A percentile compares a stretch with the other conserved stretches of the same genome.
These are phyloP conservation scores for Zaprionus capensis DNA, from an alignment of 1,140 invertebrate genomes.

Conservation along the genomic window DNA sequence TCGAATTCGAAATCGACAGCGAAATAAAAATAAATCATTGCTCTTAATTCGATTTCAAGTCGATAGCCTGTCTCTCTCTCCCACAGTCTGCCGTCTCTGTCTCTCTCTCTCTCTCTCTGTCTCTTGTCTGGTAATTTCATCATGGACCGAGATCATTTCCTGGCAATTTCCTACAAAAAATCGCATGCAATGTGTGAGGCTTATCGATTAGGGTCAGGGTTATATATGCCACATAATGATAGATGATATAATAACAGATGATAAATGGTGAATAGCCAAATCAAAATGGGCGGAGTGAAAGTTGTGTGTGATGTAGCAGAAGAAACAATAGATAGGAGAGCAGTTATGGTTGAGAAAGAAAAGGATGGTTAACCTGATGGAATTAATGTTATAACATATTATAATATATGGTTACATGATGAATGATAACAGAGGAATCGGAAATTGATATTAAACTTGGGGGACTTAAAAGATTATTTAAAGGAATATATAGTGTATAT, in stretches of 20 bases:
- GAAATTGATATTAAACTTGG: too few species aligned
- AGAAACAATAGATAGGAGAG: not conserved
- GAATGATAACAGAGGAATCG: too few species aligned
- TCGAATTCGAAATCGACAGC: not conserved
- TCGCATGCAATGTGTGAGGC: conserved; percentile 6
- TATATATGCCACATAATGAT: conserved; percentile 3
- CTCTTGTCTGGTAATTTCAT: conserved; percentile 59
- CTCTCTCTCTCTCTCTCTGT: conserved; percentile 12
- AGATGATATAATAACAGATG: conserved; percentile 22
- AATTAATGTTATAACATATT: too few species aligned
- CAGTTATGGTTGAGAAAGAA: not conserved
- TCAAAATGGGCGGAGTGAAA: not conserved
- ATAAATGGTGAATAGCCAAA: not conserved
- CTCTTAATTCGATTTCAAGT: conserved; percentile 71
- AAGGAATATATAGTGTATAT: too few species aligned
- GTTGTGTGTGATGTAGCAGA: not conserved
- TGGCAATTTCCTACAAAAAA: conserved; percentile 38
- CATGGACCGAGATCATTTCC: conserved; percentile 43
- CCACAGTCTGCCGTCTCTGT: not conserved
- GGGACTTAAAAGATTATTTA: too few species aligned
- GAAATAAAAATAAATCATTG: conserved; percentile 65
- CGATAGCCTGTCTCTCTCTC: conserved; percentile 10
- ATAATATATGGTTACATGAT: too few species aligned
- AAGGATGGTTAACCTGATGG: too few species aligned
- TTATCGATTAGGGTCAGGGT: conserved; percentile 44